Evolutionary conservation across 2,797 vertebrate species (phyloP), one percentile per base, ranked within the genome.

Genomic region (Ataeniobius toweri): DNA sequence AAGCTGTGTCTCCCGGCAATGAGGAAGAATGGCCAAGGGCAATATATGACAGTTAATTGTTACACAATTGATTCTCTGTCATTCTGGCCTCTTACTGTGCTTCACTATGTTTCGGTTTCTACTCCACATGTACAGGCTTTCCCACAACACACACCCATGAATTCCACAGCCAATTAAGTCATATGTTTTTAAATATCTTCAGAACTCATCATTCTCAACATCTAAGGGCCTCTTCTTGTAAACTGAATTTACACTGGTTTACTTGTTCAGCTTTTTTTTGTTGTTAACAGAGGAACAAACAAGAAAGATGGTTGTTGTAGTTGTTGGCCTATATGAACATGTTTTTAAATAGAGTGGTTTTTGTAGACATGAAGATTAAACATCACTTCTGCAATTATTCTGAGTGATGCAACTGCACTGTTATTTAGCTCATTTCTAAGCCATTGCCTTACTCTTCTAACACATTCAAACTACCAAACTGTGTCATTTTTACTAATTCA

Each of bases 21-120:
- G 76, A 89, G 85, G 56, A 91, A 91, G 86, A 90, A 92, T 90
- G 82, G 76, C 83, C 79, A 91, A 91, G 89, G 86, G 89, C 82
- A 89, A 56, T 77, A 83, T 75, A 78, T 78, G 83, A 77, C 80
- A 71, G 68, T 75, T 87, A 74, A 73, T 55, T 82, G 80, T 89
- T 87, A 75, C 73, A 65, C 79, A 89, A 84, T 71, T 75, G 46
- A 71, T 55, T 36, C 22, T 74, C 50, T 76, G 22, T 77, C 56
- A 48, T 31, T 41, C 26, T 65, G 1, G 76, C 31, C 63, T 61
- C 79, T 9, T 10, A 63, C 22, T 44, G 6, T 24, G 48, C 68
- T 28, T 77, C 4, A 1, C 68, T 80, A 39, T 1, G 16, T 72
- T 75, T 83, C 70, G 36, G 8, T 80, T 70, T 79, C 53, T 28